A percentile compares a stretch with the other conserved stretches of the same genome.
phyloP scores from a whole-genome alignment of 2,888 invertebrate genomes.

The Coenonympha glycerion region DNA sequence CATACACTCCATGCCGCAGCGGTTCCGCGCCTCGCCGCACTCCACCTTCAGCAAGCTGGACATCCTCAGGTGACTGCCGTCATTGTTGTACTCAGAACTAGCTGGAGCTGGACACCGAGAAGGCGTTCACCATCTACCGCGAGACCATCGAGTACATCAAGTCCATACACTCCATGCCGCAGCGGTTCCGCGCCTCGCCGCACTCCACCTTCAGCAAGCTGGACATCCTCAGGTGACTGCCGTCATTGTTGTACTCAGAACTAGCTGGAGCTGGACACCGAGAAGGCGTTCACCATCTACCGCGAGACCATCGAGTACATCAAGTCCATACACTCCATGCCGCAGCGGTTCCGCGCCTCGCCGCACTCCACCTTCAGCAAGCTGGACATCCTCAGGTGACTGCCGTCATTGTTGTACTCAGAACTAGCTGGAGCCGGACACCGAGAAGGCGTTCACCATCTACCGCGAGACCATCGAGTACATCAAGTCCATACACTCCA shows the following conservation, averaged over 20 bases:
- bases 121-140: constrained; percentile 93
- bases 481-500: constrained; percentile 23
- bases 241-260: not conserved
- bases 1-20: constrained; percentile 53
- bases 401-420: no score
- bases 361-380: constrained; percentile 71
- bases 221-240: constrained; percentile 56
- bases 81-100: constrained; percentile 72
- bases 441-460: constrained; percentile 90
- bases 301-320: constrained; percentile 74
- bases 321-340: constrained; percentile 44
- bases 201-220: constrained; percentile 71
- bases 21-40: constrained; percentile 67
- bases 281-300: constrained; percentile 92
- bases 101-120: constrained; percentile 84
- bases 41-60: constrained; percentile 71
- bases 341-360: constrained; percentile 65
- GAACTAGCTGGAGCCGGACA: constrained; percentile 83
- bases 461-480: constrained; percentile 78
- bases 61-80: constrained; percentile 53
- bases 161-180: constrained; percentile 50
- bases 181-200: constrained; percentile 65
- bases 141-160: constrained; percentile 57
- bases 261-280: constrained; percentile 86
- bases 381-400: constrained; percentile 60